A percentile compares a stretch with the other conserved stretches of the same genome.
Conservation (phyloP, 2,797 vertebrate species). For the Crypturellus tataupa region DNA sequence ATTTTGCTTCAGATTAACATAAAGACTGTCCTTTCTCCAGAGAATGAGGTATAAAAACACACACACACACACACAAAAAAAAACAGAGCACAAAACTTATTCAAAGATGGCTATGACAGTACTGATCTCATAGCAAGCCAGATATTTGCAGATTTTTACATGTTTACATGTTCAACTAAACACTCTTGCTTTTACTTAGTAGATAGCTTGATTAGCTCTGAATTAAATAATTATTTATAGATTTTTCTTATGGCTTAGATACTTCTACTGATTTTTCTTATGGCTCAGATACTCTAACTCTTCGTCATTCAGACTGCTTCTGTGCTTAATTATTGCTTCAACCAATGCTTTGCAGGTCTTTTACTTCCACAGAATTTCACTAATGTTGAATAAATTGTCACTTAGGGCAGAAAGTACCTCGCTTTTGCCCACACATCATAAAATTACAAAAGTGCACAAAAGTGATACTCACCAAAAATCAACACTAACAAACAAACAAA, state of each 20-base stretch:
- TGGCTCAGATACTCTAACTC: background rate
- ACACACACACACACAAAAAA: too few relatives aligned
- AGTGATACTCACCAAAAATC: background rate
- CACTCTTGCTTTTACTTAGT: background rate
- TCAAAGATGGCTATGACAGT: background rate
- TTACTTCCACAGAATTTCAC: background rate
- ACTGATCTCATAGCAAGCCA: background rate
- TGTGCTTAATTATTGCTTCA: background rate
- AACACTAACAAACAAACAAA: background rate
- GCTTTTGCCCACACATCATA: background rate
- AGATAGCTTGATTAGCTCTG: background rate
- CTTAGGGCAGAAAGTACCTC: background rate
- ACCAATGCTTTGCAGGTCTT: background rate
- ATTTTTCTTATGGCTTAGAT: background rate
- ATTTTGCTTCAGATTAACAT: background rate
- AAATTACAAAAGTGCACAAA: accelerated
- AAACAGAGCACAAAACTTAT: background rate
- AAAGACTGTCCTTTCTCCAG: background rate
- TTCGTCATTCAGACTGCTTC: background rate
- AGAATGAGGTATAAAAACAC: background rate
- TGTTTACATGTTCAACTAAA: background rate
- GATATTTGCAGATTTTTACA: background rate
- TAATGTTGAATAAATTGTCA: background rate
- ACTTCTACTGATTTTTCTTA: background rate
- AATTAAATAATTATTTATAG: background rate